phyloP scores from a whole-genome alignment of 92 coral and sea anemone genomes.

The Pocillopora grandis region DNA sequence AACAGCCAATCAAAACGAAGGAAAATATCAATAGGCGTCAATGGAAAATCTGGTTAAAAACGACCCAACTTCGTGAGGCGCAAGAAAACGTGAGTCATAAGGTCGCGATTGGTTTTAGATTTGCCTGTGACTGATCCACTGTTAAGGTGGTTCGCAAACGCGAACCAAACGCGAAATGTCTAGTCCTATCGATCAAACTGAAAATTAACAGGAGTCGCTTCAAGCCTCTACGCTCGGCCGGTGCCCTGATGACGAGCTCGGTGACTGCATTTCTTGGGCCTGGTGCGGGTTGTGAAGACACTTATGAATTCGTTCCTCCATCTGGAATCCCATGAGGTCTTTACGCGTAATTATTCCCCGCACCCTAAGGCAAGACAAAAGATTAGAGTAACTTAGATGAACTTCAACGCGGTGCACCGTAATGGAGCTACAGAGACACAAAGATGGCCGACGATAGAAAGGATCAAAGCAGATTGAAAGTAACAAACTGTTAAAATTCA shows the following conservation, averaged over 20 bases:
- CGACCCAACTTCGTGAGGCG: too few species aligned
- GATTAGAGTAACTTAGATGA: neutral
- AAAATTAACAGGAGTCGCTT: neutral
- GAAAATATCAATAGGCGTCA: too few species aligned
- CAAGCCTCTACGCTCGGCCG: slow-evolving; percentile 34
- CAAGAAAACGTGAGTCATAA: too few species aligned
- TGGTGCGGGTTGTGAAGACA: slow-evolving; percentile 55
- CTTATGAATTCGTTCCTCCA: slow-evolving; percentile 84
- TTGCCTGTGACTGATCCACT: too few species aligned
- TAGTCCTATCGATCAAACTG: neutral
- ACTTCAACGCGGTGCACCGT: neutral
- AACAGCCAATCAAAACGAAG: too few species aligned
- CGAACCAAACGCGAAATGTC: neutral
- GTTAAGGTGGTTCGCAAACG: neutral
- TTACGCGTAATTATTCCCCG: slow-evolving; percentile 89
- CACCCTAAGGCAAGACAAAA: slow-evolving; percentile 46
- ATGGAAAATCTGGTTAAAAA: too few species aligned
- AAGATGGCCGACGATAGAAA: too few species aligned
- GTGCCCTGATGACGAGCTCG: slow-evolving; percentile 17
- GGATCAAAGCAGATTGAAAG: too few species aligned
- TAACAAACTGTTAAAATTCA: too few species aligned
- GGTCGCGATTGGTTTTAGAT: too few species aligned
- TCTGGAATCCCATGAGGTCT: slow-evolving; percentile 96
- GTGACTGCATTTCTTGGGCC: slow-evolving; percentile 52
- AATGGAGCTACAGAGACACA: neutral